Conservation (phyloP, 1,140 invertebrate genomes). For the Sitobion miscanthi region DNA sequence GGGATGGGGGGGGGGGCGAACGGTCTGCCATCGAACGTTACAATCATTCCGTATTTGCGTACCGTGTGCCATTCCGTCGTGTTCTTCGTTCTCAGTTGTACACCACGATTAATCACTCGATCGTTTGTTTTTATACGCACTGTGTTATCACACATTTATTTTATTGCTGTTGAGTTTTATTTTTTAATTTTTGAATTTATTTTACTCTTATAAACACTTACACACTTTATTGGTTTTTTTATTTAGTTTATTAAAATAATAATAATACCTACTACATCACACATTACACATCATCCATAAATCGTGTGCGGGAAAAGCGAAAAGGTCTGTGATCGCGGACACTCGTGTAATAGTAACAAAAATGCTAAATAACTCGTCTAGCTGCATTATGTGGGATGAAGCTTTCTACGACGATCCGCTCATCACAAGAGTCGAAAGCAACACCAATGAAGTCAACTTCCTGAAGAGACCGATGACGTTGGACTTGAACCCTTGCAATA, state of each 20-base stretch:
- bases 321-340: not conserved
- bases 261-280: not conserved
- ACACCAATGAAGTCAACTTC: conserved; percentile 62
- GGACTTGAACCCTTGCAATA: conserved; percentile 71
- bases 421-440: conserved; percentile 57
- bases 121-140: conserved; percentile 33
- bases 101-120: not conserved
- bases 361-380: conserved; percentile 58
- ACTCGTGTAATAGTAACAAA: conserved; percentile 61
- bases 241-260: not conserved
- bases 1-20: not conserved
- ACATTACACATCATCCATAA: not conserved
- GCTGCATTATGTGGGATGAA: conserved; percentile 67
- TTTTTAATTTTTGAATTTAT: not conserved
- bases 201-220: not conserved
- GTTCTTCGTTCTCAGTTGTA: conserved; percentile 59
- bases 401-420: conserved; percentile 69
- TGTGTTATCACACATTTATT: conserved; percentile 43
- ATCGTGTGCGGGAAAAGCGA: not conserved
- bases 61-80: conserved; percentile 63
- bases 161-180: not conserved
- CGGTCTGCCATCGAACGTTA: conserved; percentile 61
- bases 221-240: not conserved
- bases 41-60: conserved; percentile 57
- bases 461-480: conserved; percentile 79